Base-by-base conservation (phyloP, 2,113 vertebrate genomes). In the Laticauda laticaudata region DNA sequence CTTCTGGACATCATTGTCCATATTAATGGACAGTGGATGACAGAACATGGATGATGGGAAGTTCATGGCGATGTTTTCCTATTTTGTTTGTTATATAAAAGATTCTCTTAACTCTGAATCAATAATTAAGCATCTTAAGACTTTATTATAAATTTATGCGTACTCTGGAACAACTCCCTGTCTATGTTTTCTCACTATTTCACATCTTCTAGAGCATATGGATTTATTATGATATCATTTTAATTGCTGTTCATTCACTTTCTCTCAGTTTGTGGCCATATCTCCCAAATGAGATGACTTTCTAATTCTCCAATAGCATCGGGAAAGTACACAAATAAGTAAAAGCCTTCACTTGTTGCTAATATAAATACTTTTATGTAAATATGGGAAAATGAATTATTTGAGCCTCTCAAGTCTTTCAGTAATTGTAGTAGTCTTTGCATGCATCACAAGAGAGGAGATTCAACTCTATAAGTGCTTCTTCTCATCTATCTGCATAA, bases 71-170 rank as follows among this genome's bases (percentile, higher is more conserved):
- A n/a, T 89, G 54, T 64, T 90, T 93, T 95, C 69, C 95, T 95
- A 94, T 81, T 64, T 81, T 39, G 69, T 95, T 93, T 64, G 93
- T 92, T 95, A 95, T 94, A 96, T 96, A 96, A 97, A 95, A 96
- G 95, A 93, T 96, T 95, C 95, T 96, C 96, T 91, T 90, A 81
- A 94, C 94, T 91, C 92, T 90, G 95, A 61, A 96, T 97, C 94
- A 97, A 97, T 97, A 95, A 96, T 97, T 97, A 95, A 97, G 88
- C 64, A 93, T 97, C 96, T 90, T 94, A 95, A 54, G 94, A 85
- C 59, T 95, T 75, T 96, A 97, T 97, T 96, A 97, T 96, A 95
- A 95, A 97, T 97, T 96, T 96, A 97, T 97, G 95, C 92, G 93
- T 96, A 95, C 96, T 96, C 96, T 92, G 94, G 95, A 96, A 95